Percentiles rank a stretch among this genome's conserved stretches.
Conservation (phyloP, 2,797 vertebrate genomes). For the Onychomys leucogaster region DNA sequence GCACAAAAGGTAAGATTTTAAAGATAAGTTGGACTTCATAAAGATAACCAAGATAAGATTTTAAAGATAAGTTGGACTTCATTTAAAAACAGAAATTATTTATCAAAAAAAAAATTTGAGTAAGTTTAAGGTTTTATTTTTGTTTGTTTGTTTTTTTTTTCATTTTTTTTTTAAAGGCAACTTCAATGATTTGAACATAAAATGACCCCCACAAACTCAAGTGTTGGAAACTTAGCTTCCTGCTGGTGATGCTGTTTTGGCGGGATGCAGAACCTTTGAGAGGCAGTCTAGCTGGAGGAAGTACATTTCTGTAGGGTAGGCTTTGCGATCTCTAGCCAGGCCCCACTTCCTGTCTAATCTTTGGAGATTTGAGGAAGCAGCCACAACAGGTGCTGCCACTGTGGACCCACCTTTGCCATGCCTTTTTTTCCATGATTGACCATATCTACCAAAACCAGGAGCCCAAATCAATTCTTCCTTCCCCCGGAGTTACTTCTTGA, state of each 20-base stretch:
- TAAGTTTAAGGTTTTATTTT: neutral
- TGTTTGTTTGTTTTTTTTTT: no score
- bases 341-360: neutral
- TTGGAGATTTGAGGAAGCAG: neutral
- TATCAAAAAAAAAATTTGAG: neutral
- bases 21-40: neutral
- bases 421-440: no score
- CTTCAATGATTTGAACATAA: neutral
- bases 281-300: neutral
- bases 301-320: neutral
- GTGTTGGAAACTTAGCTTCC: neutral
- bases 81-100: neutral
- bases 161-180: neutral
- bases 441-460: neutral
- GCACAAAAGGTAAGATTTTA: neutral
- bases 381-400: neutral
- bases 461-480: neutral
- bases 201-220: neutral
- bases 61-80: neutral
- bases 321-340: neutral
- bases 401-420: neutral
- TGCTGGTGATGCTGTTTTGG: neutral
- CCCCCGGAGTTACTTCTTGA: neutral
- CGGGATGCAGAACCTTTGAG: neutral
- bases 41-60: slow-evolving; percentile 5